These are phyloP conservation scores for Xiphophorus couchianus DNA, from an alignment of 2,113 vertebrate species.

Conservation along the genomic window DNA sequence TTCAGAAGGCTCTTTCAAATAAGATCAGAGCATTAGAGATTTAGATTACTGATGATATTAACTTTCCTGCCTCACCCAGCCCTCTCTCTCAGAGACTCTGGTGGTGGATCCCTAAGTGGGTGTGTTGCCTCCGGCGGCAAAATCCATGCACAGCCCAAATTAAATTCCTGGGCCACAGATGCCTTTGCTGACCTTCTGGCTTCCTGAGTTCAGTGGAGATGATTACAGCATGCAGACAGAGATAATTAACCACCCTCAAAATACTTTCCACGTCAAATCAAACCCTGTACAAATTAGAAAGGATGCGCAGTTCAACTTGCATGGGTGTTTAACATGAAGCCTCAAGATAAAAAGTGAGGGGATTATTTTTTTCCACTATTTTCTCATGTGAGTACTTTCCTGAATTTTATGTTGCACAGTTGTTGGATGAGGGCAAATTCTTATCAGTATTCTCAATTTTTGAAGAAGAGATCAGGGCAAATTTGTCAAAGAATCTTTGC, in stretches of 20 bases:
- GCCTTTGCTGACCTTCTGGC: conserved; percentile 68
- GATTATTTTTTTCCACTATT: background rate
- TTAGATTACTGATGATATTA: conserved; percentile 76
- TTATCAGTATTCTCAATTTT: conserved; percentile 17
- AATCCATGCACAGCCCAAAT: conserved; percentile 54
- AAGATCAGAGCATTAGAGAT: conserved; percentile 79
- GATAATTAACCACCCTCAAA: conserved; percentile 66
- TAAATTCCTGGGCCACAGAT: conserved; percentile 57
- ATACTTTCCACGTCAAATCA: conserved; percentile 23
- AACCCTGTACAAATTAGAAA: conserved; percentile 35
- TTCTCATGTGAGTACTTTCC: conserved; percentile 10
- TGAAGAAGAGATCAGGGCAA: conserved; percentile 3
- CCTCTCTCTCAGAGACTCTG: conserved; percentile 36
- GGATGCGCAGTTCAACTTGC: conserved; percentile 7
- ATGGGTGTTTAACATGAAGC: background rate
- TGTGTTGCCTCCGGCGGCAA: conserved; percentile 49
- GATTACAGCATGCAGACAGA: conserved; percentile 37
- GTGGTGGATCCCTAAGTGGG: conserved; percentile 48
- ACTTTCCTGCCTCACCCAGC: conserved; percentile 48
- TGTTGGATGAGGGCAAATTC: conserved; percentile 4
- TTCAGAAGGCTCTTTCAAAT: conserved; percentile 66
- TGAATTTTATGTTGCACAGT: conserved; percentile 20
- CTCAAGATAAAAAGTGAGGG: background rate
- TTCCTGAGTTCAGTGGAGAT: conserved; percentile 54
- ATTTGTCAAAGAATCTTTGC: conserved; percentile 2